These are phyloP conservation scores for Mythimna vitellina DNA, from an alignment of 2,888 invertebrate genomes.

Conservation along the genomic window DNA sequence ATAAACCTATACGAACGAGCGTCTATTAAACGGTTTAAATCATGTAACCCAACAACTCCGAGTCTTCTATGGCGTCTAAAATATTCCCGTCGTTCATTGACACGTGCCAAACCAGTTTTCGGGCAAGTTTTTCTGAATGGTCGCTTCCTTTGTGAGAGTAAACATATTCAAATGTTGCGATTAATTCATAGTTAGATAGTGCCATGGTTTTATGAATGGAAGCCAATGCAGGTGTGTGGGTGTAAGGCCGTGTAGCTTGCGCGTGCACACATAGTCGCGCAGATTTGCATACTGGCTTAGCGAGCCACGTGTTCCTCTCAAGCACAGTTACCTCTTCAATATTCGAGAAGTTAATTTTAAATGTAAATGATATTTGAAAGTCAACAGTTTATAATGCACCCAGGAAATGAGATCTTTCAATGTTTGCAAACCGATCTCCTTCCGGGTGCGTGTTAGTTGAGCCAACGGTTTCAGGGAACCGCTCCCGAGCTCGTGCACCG, in stretches of 20 bases:
- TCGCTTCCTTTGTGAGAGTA: slow-evolving; percentile 89
- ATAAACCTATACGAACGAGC: slow-evolving; percentile 80
- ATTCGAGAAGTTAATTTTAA: slow-evolving; percentile 86
- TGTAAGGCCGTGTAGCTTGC: slow-evolving; percentile 71
- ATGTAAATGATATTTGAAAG: slow-evolving; percentile 86
- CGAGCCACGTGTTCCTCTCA: slow-evolving; percentile 85
- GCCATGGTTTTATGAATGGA: slow-evolving; percentile 90
- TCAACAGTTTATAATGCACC: slow-evolving; percentile 78
- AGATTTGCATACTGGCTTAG: slow-evolving; percentile 87
- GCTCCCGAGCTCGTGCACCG: slow-evolving; percentile 53
- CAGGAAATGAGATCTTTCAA: slow-evolving; percentile 72
- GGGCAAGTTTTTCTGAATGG: slow-evolving; percentile 89
- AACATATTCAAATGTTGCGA: slow-evolving; percentile 91
- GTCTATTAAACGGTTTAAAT: slow-evolving; percentile 86
- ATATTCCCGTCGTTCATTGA: slow-evolving; percentile 89
- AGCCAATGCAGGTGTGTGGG: slow-evolving; percentile 77
- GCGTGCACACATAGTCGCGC: slow-evolving; percentile 75
- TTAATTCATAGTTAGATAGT: slow-evolving; percentile 90
- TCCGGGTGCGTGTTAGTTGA: slow-evolving; percentile 64
- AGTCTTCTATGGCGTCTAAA: slow-evolving; percentile 84
- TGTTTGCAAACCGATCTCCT: slow-evolving; percentile 70
- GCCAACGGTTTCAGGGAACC: slow-evolving; percentile 53
- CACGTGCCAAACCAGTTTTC: slow-evolving; percentile 90
- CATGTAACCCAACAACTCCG: slow-evolving; percentile 81
- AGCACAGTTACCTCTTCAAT: slow-evolving; percentile 88